Conservation (phyloP, 2,113 vertebrate species). For the Myrmecobius fasciatus region DNA sequence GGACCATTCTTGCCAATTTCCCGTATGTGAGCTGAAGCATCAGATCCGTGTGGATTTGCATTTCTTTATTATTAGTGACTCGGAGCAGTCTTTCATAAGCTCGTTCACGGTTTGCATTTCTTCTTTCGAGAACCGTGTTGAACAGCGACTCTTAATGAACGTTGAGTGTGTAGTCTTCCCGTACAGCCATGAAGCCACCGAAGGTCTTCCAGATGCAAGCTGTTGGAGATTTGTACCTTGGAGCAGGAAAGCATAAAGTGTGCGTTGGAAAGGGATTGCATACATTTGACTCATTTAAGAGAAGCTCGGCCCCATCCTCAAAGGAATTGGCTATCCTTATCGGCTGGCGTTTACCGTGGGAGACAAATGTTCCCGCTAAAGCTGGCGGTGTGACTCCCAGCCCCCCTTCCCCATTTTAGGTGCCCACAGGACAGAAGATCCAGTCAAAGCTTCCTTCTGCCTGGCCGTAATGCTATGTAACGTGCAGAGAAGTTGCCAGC, state of each 20-base stretch:
- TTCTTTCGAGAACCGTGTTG: background rate
- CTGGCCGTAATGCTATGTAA: background rate
- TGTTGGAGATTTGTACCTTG: background rate
- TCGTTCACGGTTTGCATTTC: background rate
- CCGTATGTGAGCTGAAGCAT: background rate
- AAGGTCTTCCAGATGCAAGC: background rate
- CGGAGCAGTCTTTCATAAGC: background rate
- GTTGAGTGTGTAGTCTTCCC: background rate
- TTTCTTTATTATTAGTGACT: background rate
- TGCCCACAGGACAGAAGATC: background rate
- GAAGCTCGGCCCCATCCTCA: background rate
- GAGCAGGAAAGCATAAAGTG: background rate
- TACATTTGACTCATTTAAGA: conserved; percentile 8
- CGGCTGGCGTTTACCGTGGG: background rate
- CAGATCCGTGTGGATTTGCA: background rate
- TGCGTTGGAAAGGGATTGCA: background rate
- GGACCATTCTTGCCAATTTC: background rate
- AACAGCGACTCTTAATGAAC: background rate
- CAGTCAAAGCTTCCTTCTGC: background rate
- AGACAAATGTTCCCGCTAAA: background rate
- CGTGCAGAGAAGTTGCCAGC: background rate
- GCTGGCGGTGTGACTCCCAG: background rate
- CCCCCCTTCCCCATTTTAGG: background rate
- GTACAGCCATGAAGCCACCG: background rate
- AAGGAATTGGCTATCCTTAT: background rate